Evolutionary conservation across 2,113 vertebrate genomes (phyloP).

Genomic region (Phycodurus eques): DNA sequence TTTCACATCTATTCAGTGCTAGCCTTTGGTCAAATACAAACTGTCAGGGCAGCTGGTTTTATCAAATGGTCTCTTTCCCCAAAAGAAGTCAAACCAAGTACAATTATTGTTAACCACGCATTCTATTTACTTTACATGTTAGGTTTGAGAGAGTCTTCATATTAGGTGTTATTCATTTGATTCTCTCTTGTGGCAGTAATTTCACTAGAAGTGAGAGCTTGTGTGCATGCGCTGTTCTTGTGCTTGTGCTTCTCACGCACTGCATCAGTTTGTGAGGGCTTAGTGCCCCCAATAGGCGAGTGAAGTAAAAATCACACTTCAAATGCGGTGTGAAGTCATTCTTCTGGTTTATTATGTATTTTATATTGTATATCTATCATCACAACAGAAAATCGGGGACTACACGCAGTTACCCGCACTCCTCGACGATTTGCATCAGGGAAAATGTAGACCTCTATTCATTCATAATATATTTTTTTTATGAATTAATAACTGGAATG

Average conservation of each 20-base stretch:
- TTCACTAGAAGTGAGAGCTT: constrained; percentile 17
- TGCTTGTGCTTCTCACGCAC: constrained; percentile 28
- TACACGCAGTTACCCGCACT: not conserved
- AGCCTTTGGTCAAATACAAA: not conserved
- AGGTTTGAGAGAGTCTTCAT: constrained; percentile 41
- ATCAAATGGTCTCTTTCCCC: constrained; percentile 40
- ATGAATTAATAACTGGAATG: not conserved
- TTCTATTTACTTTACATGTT: constrained; percentile 54
- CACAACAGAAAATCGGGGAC: not conserved
- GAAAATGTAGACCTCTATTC: not conserved
- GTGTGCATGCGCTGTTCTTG: not conserved
- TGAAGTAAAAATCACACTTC: constrained; percentile 3
- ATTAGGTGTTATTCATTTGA: constrained; percentile 53
- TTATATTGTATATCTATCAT: not conserved
- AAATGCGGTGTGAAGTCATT: not conserved
- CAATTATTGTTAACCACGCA: constrained; percentile 24
- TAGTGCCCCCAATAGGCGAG: constrained; percentile 68
- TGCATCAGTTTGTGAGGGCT: constrained; percentile 48
- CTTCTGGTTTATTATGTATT: not conserved
- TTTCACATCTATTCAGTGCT: constrained; percentile 40
- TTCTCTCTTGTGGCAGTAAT: constrained; percentile 11
- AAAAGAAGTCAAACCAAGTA: constrained; percentile 47
- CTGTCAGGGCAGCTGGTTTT: constrained; percentile 36
- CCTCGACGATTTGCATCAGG: not conserved
- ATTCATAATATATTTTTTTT: not conserved